Conservation (phyloP, 2,888 invertebrate species). For the Ceriagrion tenellum region DNA sequence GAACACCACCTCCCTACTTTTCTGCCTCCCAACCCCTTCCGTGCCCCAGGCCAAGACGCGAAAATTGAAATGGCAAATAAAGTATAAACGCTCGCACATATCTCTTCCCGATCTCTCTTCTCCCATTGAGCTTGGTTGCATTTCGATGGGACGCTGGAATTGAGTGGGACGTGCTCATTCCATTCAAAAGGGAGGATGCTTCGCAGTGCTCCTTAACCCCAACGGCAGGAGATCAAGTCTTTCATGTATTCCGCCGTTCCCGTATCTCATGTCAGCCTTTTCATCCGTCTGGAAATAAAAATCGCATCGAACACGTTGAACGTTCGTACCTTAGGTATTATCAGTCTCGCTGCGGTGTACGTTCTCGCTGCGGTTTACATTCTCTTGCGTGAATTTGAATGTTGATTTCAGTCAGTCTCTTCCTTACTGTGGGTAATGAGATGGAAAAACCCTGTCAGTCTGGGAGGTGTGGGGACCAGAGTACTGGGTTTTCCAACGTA, state of each 20-base stretch:
- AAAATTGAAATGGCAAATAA: slow-evolving; percentile 18
- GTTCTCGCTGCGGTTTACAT: no score
- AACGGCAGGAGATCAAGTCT: not conserved
- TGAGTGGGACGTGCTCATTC: not conserved
- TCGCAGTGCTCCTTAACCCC: not conserved
- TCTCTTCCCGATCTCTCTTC: not conserved
- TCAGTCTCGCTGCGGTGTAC: no score
- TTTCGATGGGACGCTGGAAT: not conserved
- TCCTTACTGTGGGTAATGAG: no score
- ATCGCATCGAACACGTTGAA: no score
- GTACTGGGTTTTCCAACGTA: no score
- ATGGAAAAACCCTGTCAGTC: no score
- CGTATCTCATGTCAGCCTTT: not conserved
- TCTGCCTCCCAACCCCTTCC: not conserved
- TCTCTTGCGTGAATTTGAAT: no score
- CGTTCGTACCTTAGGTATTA: no score
- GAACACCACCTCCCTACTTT: not conserved
- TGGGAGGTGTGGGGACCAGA: no score
- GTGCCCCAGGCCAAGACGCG: not conserved
- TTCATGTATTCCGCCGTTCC: not conserved
- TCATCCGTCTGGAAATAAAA: not conserved
- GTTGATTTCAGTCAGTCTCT: no score
- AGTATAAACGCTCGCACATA: not conserved
- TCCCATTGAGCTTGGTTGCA: not conserved
- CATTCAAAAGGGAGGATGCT: not conserved